Evolutionary conservation across 2,797 vertebrate genomes (phyloP).

Genomic region (Hydrolagus colliei): DNA sequence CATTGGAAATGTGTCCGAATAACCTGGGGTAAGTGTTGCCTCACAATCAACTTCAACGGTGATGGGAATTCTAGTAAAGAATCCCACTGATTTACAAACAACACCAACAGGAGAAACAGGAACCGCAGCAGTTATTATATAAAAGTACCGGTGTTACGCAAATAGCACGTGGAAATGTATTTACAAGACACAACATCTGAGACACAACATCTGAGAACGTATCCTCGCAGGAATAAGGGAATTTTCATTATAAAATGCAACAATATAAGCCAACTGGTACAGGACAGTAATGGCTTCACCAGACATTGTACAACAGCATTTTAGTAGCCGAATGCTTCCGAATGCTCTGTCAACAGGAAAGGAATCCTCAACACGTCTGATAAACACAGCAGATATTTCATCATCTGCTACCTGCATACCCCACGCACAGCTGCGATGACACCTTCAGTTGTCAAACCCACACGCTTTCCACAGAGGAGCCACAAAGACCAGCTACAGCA

Average conservation of each 20-base stretch:
- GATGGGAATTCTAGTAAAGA: too few species aligned
- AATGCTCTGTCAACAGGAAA: not conserved
- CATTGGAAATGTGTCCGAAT: too few species aligned
- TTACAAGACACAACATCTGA: not conserved
- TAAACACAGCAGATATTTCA: not conserved
- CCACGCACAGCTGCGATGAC: not conserved
- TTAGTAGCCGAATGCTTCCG: too few species aligned
- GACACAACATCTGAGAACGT: not conserved
- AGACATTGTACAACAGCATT: too few species aligned
- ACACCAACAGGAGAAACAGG: too few species aligned
- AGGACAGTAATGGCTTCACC: not conserved
- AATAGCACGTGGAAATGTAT: slow-evolving; percentile 4
- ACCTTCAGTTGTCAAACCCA: not conserved
- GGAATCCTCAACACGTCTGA: not conserved
- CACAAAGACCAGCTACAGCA: not conserved
- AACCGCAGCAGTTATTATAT: too few species aligned
- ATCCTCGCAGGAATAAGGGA: slow-evolving; percentile 3
- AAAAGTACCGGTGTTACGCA: not conserved
- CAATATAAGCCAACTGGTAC: not conserved
- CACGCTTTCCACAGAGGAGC: not conserved
- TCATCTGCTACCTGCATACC: not conserved
- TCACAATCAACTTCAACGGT: too few species aligned
- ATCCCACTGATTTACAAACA: too few species aligned
- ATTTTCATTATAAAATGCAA: slow-evolving; percentile 7
- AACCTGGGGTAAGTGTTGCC: too few species aligned